Base-by-base conservation (phyloP, 2,113 vertebrate genomes). In the Dromas ardeola region DNA sequence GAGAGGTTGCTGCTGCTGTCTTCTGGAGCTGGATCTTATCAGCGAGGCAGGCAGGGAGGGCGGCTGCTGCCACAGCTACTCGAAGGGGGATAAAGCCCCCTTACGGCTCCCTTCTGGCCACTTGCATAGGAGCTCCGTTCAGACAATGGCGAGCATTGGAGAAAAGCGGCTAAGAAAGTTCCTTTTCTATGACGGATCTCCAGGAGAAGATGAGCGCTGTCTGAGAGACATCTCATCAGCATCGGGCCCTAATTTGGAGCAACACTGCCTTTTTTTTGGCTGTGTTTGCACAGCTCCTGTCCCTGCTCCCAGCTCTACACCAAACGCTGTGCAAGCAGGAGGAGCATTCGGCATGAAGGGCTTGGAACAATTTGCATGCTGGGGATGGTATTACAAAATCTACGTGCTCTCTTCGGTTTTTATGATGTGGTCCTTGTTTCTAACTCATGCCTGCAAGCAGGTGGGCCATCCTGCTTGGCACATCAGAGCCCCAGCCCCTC, bases 1-100 rank as follows among this genome's bases (percentile, higher is more conserved):
- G 59, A 96, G 83, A 77, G 61, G 84, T 19, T 79, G 81, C 61
- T 81, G 63, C 74, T 52, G 76, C 86, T 79, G 86, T 95, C 83
- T 83, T 91, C 77, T 84, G 85, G 45, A 85, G 73, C 53, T 73
- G 78, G 81, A 80, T 95, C 62, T 95, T 73, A 76, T 50, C 92
- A 86, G 53, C 0, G 0, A 93, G 53, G 38, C 61, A 84, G 67
- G 15, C 40, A 59, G 77, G 59, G 42, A 73, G 82, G 47, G 43
- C 7, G 15, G 63, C 65, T 69, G 58, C 50, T 34, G 80, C 80
- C 15, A 72, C 71, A 83, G 92, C 63, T 59, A 4, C 40, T 81
- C 3, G 0, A 9, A 81, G 49, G 1, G n/a, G 22, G 40, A 63
- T 50, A 18, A 49, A 82, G 38, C 29, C 34, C 13, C 53, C 32